phyloP scores from a whole-genome alignment of 2,113 vertebrate species.

The Pycnonotus jocosus region DNA sequence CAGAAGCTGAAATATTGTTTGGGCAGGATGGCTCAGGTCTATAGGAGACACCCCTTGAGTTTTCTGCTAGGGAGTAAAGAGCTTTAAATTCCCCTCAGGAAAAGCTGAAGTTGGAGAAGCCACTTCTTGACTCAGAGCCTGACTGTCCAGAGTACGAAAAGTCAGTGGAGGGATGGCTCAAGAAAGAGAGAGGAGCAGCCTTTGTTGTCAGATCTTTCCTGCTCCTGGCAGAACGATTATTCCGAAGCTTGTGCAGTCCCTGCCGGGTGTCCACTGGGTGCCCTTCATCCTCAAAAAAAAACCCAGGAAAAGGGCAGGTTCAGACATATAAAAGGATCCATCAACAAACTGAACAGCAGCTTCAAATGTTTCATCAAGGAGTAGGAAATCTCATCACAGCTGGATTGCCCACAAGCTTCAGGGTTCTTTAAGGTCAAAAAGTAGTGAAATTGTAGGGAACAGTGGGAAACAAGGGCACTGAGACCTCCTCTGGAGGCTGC shows the following conservation, averaged over 20 bases:
- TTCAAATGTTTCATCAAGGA: constrained; percentile 13
- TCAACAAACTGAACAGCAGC: neutral
- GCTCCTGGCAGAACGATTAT: neutral
- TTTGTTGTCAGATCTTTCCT: neutral
- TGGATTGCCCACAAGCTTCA: neutral
- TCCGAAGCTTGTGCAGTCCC: fast-evolving
- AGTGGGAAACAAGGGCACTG: neutral
- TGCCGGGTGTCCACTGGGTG: neutral
- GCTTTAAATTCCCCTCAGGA: neutral
- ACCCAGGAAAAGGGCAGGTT: neutral
- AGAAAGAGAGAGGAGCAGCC: neutral
- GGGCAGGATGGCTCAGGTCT: neutral
- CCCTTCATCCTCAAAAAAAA: neutral
- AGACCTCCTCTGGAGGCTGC: neutral
- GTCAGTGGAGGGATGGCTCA: neutral
- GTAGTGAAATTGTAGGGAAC: neutral
- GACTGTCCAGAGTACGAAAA: neutral
- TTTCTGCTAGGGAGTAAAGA: neutral
- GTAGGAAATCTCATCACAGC: neutral
- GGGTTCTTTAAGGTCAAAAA: neutral
- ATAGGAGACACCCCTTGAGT: fast-evolving
- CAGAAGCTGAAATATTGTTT: neutral
- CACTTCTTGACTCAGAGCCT: neutral
- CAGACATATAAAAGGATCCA: neutral
- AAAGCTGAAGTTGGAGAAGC: neutral